A percentile compares a stretch with the other conserved stretches of the same genome.
Conservation (phyloP, 2,888 invertebrate genomes). For the Phengaris alcon region DNA sequence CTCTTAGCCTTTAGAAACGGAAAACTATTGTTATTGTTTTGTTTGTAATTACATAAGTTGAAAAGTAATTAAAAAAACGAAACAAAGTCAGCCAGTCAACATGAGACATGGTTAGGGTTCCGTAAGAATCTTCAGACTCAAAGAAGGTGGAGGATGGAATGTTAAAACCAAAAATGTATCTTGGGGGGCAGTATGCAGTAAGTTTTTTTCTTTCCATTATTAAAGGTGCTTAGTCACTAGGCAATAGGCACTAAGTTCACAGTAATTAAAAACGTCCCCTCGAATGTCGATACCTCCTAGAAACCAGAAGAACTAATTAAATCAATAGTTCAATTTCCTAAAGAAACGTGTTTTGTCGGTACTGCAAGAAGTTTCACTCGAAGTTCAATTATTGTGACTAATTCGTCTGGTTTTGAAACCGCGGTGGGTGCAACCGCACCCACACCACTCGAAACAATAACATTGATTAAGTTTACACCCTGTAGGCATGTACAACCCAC, state of each 20-base stretch:
- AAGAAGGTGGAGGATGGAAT: too few species aligned
- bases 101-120: too few species aligned
- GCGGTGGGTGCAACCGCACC: constrained; percentile 68
- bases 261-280: too few species aligned
- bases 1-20: neutral
- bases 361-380: constrained; percentile 46
- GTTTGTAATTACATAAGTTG: neutral
- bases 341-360: constrained; percentile 16
- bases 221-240: too few species aligned
- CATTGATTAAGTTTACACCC: constrained; percentile 32
- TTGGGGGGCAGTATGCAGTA: too few species aligned
- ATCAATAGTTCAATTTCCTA: constrained; percentile 19
- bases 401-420: constrained; percentile 59
- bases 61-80: neutral
- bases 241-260: too few species aligned
- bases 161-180: too few species aligned
- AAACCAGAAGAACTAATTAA: constrained; percentile 5
- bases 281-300: neutral
- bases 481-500: constrained; percentile 32
- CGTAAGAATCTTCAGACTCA: too few species aligned
- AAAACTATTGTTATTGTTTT: neutral
- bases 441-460: constrained; percentile 62
- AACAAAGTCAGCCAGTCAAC: too few species aligned
- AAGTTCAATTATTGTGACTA: constrained; percentile 57
- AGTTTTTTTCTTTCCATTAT: too few species aligned